Evolutionary conservation across 2,797 vertebrate species (phyloP), one percentile per base, ranked within the genome.

Genomic region (Brachymystax lenok): DNA sequence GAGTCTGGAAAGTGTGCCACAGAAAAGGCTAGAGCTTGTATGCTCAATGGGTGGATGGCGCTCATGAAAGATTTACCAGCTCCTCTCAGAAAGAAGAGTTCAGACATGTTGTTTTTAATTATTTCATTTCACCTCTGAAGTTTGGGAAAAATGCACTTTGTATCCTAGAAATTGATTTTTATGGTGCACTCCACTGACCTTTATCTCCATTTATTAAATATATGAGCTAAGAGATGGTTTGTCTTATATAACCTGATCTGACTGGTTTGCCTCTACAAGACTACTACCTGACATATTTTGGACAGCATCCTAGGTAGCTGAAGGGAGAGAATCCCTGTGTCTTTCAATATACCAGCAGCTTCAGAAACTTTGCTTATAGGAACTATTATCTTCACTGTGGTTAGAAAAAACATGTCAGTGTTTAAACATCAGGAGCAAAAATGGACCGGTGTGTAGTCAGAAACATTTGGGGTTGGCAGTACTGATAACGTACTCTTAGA

Each of bases 21-120:
- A 74, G 90, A 90, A 86, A 90, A 87, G 87, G 87, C 81, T 7
- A 4, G 4, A 81, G 77, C 82, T 85, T 81, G 77, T 86, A 84
- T 71, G 35, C 88, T 87, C 46, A 88, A 74, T 84, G 88, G 64
- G 50, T 82, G 83, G 86, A 89, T 89, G 83, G 82, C 56, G 70
- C 90, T 92, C 86, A 92, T 93, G 83, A 92, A 92, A 93, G 74
- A 90, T 92, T 91, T 73, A 92, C 80, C 68, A 83, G 75, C 81
- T 85, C 82, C 40, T 46, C 10, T 89, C 83, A 88, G 85, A 87
- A 78, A 69, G 76, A 69, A 81, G 84, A 83, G 75, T 88, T 88
- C 76, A 85, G 86, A 86, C 79, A 76, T 85, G 86, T 80, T 86
- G 52, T 71, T 78, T 87, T 88, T 87, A 84, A 91, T 91, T 86